A percentile compares a stretch with the other conserved stretches of the same genome.
Evolutionary conservation across 2,888 invertebrate genomes (phyloP).

Genomic region (Pantelozetes paolii): DNA sequence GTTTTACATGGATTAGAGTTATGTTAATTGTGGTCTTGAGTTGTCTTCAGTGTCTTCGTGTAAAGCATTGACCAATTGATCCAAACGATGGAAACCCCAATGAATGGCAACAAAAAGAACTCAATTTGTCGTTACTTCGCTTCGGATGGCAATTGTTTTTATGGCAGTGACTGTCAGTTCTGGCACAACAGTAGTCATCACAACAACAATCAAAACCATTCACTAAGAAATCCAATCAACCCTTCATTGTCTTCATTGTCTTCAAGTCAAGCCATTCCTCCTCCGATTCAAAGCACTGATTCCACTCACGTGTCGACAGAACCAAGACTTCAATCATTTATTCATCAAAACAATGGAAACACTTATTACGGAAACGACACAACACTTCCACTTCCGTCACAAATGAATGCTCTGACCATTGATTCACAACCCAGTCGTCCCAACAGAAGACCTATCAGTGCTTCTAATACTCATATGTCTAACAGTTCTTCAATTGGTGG

Average conservation of each 20-base stretch:
- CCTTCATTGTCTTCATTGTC: not conserved
- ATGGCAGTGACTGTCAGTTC: constrained; percentile 41
- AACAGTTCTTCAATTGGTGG: not conserved
- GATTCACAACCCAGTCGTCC: not conserved
- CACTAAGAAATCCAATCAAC: not conserved
- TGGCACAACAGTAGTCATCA: constrained; percentile 34
- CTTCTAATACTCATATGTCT: not conserved
- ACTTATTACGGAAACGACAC: constrained; percentile 11
- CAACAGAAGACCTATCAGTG: not conserved
- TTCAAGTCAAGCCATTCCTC: not conserved
- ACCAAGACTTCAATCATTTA: constrained; percentile 45
- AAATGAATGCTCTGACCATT: constrained; percentile 12
- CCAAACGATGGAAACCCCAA: not conserved
- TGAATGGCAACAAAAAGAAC: constrained; percentile 29
- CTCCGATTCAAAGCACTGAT: not conserved
- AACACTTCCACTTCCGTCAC: not conserved
- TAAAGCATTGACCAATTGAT: not conserved
- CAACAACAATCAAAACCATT: not conserved
- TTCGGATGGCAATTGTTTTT: constrained; percentile 40
- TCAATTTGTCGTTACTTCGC: constrained; percentile 41
- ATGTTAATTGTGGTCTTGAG: not conserved
- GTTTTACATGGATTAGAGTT: not conserved
- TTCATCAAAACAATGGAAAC: constrained; percentile 39
- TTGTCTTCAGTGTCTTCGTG: not conserved
- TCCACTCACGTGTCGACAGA: constrained; percentile 43